Evolutionary conservation across 2,113 vertebrate genomes (phyloP), one percentile per base, ranked within the genome.

Genomic region (Zingel zingel): DNA sequence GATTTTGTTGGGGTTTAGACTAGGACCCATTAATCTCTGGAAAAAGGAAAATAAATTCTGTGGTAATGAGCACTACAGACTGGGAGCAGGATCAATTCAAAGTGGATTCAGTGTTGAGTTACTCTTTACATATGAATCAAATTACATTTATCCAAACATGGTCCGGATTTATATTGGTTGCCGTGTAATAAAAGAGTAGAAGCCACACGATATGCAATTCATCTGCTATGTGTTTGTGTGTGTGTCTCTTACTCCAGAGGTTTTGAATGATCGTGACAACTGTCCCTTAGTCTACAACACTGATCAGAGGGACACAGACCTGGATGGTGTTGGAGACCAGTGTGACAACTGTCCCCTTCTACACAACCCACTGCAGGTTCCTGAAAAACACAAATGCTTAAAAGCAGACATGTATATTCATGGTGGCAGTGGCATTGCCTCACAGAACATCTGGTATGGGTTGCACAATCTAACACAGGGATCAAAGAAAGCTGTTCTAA

Each of bases 301-400:
- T 0, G 97, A 99, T 89, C 98, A 99, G 94, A 96, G 95, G 64
- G 98, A 99, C 94, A 98, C 96, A 0, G 98, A 99, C 43, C 86
- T 97, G 53, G 98, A 99, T 25, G 97, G 97, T 2, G 97, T 99
- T 57, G 98, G 98, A 21, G 98, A 99, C 89, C 97, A 98, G 86
- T 99, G 98, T 77, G 98, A 99, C 93, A 99, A 99, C 81, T 99
- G 98, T 63, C 98, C 98, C 0, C 86, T 98, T 62, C 94, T 98
- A 64, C 96, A 99, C 93, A 99, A 99, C 92, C 97, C 98, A 0
- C 95, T 96, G 21, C 98, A 99, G 97, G 98, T 99, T 57, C 4
- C 6, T 33, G 19, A 58, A 61, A 19, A 14, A 82, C 45, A 63
- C n/a, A 64, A 6, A 36, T 16, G 12, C 6, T 33, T 23, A 25